phyloP scores from a whole-genome alignment of 1,140 invertebrate genomes.

The Druon quercuslanigerum region DNA sequence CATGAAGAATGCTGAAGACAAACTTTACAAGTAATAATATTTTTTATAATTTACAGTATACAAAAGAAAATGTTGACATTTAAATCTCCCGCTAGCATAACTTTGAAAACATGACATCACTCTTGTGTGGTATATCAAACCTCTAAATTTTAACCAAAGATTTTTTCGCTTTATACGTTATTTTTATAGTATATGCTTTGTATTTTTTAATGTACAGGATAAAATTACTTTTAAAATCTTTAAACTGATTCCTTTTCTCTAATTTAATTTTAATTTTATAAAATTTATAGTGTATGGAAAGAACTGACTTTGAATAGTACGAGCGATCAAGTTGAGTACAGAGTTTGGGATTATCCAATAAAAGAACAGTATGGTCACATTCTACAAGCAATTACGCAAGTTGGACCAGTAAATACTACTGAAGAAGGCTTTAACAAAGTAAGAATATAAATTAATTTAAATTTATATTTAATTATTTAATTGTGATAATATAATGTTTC shows the following conservation, averaged over 20 bases:
- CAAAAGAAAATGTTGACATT: no score
- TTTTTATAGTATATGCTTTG: no score
- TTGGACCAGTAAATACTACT: conserved; percentile 81
- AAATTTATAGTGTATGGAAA: conserved; percentile 86
- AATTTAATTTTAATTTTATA: no score
- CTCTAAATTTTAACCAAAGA: no score
- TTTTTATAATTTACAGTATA: conserved; percentile 24
- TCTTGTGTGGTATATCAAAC: no score
- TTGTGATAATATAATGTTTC: neutral
- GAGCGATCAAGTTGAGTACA: conserved; percentile 84
- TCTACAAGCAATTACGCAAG: conserved; percentile 87
- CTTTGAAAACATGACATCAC: no score
- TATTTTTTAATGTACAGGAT: no score
- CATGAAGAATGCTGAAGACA: conserved; percentile 93
- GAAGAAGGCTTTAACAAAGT: conserved; percentile 85
- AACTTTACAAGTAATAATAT: conserved; percentile 83
- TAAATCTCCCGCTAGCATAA: no score
- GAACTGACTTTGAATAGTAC: conserved; percentile 89
- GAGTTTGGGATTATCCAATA: conserved; percentile 96
- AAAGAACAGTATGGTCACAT: conserved; percentile 93
- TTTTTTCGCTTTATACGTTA: no score
- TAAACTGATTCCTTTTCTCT: no score
- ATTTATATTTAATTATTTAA: neutral
- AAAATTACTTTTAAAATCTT: no score
- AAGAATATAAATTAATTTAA: conserved; percentile 31